Base-by-base conservation (phyloP, 1,140 invertebrate species). In the Nixonia krombeini region DNA sequence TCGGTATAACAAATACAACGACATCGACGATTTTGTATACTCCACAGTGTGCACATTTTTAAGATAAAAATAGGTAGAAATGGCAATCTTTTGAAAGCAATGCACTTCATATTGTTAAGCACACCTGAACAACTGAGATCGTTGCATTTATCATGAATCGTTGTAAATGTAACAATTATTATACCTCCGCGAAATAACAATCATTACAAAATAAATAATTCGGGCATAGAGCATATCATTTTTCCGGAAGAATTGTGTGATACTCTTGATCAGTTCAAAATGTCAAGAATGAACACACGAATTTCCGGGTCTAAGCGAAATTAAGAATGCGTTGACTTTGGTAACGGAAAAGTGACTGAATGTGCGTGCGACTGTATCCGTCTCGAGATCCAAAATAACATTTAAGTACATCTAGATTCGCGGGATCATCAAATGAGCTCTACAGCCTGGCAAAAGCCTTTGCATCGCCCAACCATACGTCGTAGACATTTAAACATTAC, bases 371-470 rank as follows among this genome's bases (percentile, higher is more conserved):
- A n/a, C 8, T 31, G 29, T 12, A 31, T 31, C 8, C 29, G 29
- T 21, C 25, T n/a, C 40, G 40, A 42, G 18, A 42, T 42, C 40
- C 10, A 42, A 42, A 42, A 42, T 25, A 9, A 42, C 8, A 42
- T 23, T 42, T 42, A 42, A 42, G 40, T 42, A 42, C 40, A 23
- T 42, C 16, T 40, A 40, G 7, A 5, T 21, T 18, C 16, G 37
- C 18, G 37, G 37, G 18, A 18, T 40, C 37, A 21, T 42, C 21
- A 12, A 42, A 42, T 42, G 6, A 9, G 31, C 31, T 21, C 2
- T 21, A 21, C 21, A 21, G 21, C 21, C 21, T 21, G 21, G 6
- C 31, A 10, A 13, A 25, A 12, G n/a, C 12, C 40, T 23, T 25
- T 12, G 40, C 6, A 25, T 10, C 16, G 8, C 18, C 37, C 15